Conservation (phyloP, 2,797 vertebrate species). For the Rhinophrynus dorsalis region DNA sequence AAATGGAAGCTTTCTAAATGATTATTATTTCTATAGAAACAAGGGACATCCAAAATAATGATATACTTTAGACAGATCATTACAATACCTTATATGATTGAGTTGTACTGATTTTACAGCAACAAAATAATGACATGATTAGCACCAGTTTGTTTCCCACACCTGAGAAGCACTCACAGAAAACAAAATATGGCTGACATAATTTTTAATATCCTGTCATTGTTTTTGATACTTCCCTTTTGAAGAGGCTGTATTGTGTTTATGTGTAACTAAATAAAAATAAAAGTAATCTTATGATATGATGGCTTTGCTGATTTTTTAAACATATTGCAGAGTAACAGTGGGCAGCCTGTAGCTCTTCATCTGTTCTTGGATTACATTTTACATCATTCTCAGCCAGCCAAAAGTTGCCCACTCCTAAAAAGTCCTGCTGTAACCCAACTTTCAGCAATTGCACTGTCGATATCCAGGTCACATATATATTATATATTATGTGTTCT, state of each 20-base stretch:
- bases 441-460: background rate
- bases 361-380: too few relatives aligned
- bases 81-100: constrained; percentile 5
- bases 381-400: too few relatives aligned
- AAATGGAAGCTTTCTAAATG: constrained; percentile 1
- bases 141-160: constrained; percentile 92
- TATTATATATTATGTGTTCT: constrained; percentile 62
- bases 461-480: background rate
- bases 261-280: constrained; percentile 55
- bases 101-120: background rate
- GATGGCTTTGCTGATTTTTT: constrained; percentile 56
- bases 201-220: constrained; percentile 58
- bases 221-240: constrained; percentile 73
- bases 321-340: background rate
- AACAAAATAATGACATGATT: constrained; percentile 58
- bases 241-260: constrained; percentile 57
- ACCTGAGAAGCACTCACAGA: constrained; percentile 88
- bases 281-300: constrained; percentile 37
- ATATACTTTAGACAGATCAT: constrained; percentile 8
- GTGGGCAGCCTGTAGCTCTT: too few relatives aligned
- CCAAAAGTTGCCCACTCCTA: too few relatives aligned
- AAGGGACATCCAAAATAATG: constrained; percentile 4
- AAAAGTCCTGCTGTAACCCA: background rate
- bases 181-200: constrained; percentile 62
- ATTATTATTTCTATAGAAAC: background rate